Evolutionary conservation across 2,888 invertebrate genomes (phyloP).

Genomic region (Cheilosia vulpina): DNA sequence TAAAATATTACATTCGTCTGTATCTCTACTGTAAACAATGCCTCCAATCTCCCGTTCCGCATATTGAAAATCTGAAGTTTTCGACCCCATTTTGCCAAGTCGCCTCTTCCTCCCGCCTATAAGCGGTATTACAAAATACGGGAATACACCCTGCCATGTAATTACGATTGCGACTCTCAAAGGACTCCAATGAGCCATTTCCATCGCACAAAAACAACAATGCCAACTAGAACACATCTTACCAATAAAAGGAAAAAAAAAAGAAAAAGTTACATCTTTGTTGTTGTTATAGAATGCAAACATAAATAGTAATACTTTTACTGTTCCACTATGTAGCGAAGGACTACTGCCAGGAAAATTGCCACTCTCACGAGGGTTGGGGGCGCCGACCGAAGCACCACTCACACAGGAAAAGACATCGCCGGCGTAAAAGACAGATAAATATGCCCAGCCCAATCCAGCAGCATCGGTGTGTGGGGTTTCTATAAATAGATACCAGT

Average conservation of each 20-base stretch:
- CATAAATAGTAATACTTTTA: slow-evolving; percentile 68
- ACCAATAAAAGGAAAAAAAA: slow-evolving; percentile 43
- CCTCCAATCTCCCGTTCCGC: slow-evolving; percentile 4
- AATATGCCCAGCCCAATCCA: slow-evolving; percentile 23
- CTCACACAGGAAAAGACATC: slow-evolving; percentile 14
- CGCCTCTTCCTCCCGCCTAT: not conserved
- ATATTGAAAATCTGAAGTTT: slow-evolving; percentile 55
- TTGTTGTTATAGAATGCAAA: slow-evolving; percentile 52
- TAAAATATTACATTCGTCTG: slow-evolving; percentile 34
- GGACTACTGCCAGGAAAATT: slow-evolving; percentile 51
- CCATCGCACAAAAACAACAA: slow-evolving; percentile 34
- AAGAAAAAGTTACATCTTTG: slow-evolving; percentile 35
- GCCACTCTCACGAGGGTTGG: slow-evolving; percentile 47
- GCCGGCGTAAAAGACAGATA: slow-evolving; percentile 54
- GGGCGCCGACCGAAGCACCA: not conserved
- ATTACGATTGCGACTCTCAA: slow-evolving; percentile 63
- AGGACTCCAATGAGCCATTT: slow-evolving; percentile 53
- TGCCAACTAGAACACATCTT: slow-evolving; percentile 10
- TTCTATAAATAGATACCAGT: slow-evolving; percentile 30
- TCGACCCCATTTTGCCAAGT: slow-evolving; percentile 3
- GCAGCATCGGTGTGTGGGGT: not conserved
- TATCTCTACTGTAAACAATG: slow-evolving; percentile 46
- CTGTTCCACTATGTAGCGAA: slow-evolving; percentile 27
- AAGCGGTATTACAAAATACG: slow-evolving; percentile 11
- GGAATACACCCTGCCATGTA: slow-evolving; percentile 11